Percentiles rank a stretch among this genome's conserved stretches.
Conservation (phyloP, 1,140 invertebrate genomes). For the Heliconius himera region DNA sequence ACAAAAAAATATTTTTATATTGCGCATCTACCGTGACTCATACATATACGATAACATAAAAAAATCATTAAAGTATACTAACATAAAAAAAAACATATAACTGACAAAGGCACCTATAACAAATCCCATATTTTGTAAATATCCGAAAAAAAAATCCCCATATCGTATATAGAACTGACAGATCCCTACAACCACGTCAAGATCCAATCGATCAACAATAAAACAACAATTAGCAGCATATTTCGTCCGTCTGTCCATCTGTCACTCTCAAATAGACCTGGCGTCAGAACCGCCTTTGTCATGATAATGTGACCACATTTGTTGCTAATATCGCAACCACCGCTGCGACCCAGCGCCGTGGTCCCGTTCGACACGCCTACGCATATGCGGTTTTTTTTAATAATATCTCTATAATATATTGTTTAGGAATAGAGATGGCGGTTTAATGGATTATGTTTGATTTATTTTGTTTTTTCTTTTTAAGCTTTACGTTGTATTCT, state of each 20-base stretch:
- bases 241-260: constrained; percentile 40
- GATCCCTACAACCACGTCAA: background rate
- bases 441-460: constrained; percentile 4
- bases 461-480: constrained; percentile 10
- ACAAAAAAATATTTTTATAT: too few species aligned
- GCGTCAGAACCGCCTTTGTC: constrained; percentile 45
- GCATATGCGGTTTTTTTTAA: constrained; percentile 38
- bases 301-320: constrained; percentile 60
- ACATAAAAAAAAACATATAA: background rate
- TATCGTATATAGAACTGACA: background rate
- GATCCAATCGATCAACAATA: constrained; percentile 29
- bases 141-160: background rate
- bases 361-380: constrained; percentile 46
- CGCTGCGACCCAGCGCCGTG: background rate
- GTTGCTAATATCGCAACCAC: constrained; percentile 36
- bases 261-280: constrained; percentile 46
- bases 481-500: background rate
- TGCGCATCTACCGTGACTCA: too few species aligned
- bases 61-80: background rate
- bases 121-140: background rate
- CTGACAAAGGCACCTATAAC: background rate
- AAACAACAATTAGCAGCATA: constrained; percentile 38
- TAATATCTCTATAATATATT: constrained; percentile 20
- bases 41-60: too few species aligned
- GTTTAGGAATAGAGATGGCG: background rate